A percentile compares a stretch with the other conserved stretches of the same genome.
Evolutionary conservation across 64 coral and sea anemone genomes (phyloP).

Genomic region (Trachythela sp.): DNA sequence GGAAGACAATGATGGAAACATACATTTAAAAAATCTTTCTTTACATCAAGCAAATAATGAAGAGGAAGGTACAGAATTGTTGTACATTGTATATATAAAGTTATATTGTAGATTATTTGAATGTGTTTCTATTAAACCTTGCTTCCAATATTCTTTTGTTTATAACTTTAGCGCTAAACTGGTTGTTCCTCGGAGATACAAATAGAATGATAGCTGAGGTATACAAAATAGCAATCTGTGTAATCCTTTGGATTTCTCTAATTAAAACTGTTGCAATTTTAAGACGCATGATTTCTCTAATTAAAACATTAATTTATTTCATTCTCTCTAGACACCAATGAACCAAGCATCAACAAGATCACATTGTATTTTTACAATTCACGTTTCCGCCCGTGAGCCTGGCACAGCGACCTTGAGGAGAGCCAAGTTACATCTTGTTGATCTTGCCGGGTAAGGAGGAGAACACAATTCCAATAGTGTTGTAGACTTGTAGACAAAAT

Average conservation of each 20-base stretch:
- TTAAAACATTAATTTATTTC: neutral
- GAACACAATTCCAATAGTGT: neutral
- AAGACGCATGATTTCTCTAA: neutral
- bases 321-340: constrained; percentile 81
- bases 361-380: constrained; percentile 95
- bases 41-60: constrained; percentile 89
- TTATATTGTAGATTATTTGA: no score
- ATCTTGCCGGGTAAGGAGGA: constrained; percentile 74
- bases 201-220: constrained; percentile 99
- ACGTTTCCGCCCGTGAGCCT: constrained; percentile 67
- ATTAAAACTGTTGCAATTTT: neutral
- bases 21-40: constrained; percentile 90
- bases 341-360: constrained; percentile 97
- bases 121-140: neutral
- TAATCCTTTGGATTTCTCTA: neutral
- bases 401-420: constrained; percentile 81
- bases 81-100: neutral
- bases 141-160: neutral
- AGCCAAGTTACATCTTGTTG: constrained; percentile 92
- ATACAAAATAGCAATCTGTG: neutral
- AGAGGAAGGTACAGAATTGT: constrained; percentile 58
- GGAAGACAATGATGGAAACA: constrained; percentile 85
- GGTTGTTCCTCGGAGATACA: constrained; percentile 90
- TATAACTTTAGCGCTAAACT: constrained; percentile 67
- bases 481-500: no score